Conservation (phyloP, 2,113 vertebrate genomes). For the Corythoichthys intestinalis region DNA sequence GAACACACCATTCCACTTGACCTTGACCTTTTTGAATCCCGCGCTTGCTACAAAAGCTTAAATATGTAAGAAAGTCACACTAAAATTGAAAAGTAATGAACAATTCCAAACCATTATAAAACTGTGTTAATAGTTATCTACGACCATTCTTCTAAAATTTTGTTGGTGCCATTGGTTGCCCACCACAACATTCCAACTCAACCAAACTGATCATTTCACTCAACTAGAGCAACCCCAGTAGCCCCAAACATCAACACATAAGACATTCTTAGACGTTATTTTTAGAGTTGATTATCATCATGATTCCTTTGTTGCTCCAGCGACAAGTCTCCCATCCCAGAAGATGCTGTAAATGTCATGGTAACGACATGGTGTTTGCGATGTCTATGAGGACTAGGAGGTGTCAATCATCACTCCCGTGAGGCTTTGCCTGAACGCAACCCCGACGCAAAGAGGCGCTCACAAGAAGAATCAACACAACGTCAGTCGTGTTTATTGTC, state of each 20-base stretch:
- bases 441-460: constrained; percentile 24
- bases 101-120: not conserved
- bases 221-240: constrained; percentile 26
- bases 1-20: too few species aligned
- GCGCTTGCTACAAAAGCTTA: too few species aligned
- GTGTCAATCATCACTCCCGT: constrained; percentile 55
- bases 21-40: too few species aligned
- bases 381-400: constrained; percentile 41
- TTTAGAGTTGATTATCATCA: constrained; percentile 25
- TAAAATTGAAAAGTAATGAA: not conserved
- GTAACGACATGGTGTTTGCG: constrained; percentile 56
- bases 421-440: constrained; percentile 43
- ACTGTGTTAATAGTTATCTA: not conserved
- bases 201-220: constrained; percentile 27
- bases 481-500: not conserved
- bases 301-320: constrained; percentile 38
- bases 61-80: too few species aligned
- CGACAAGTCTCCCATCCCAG: constrained; percentile 36
- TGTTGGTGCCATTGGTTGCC: not conserved
- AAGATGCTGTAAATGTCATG: constrained; percentile 55
- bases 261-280: constrained; percentile 40
- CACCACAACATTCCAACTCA: not conserved
- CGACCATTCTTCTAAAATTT: not conserved
- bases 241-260: constrained; percentile 40
- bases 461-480: constrained; percentile 5